phyloP scores from a whole-genome alignment of 2,888 invertebrate genomes.

The Galerucella calmariensis region DNA sequence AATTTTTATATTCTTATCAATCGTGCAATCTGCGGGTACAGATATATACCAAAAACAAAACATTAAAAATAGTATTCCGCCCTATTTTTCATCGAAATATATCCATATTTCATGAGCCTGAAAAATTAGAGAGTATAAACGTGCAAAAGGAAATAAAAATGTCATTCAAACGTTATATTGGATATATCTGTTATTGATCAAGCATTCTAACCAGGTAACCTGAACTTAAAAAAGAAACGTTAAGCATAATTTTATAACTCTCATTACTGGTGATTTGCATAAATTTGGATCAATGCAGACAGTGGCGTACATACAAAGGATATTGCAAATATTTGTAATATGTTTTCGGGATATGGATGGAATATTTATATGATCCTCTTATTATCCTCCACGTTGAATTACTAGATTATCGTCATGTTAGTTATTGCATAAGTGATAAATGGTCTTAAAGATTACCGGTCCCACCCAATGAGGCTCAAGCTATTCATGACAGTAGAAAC shows the following conservation, averaged over 20 bases:
- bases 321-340: neutral
- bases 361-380: too few relatives aligned
- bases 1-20: neutral
- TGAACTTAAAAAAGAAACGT: neutral
- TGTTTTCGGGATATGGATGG: too few relatives aligned
- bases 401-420: too few relatives aligned
- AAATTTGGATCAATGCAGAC: neutral
- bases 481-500: too few relatives aligned
- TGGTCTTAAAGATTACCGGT: too few relatives aligned
- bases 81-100: neutral
- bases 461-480: too few relatives aligned
- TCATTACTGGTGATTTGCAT: neutral
- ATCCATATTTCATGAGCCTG: neutral
- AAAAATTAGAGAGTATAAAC: neutral
- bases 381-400: too few relatives aligned
- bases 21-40: neutral
- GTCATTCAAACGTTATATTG: slow-evolving; percentile 1
- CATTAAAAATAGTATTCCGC: neutral
- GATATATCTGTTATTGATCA: neutral
- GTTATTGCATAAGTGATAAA: too few relatives aligned
- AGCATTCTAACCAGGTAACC: slow-evolving; percentile 4
- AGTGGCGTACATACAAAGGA: neutral
- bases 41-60: neutral
- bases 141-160: neutral
- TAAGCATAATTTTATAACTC: neutral